Conservation (phyloP, 1,140 invertebrate species). For the Hycleus cichorii region DNA sequence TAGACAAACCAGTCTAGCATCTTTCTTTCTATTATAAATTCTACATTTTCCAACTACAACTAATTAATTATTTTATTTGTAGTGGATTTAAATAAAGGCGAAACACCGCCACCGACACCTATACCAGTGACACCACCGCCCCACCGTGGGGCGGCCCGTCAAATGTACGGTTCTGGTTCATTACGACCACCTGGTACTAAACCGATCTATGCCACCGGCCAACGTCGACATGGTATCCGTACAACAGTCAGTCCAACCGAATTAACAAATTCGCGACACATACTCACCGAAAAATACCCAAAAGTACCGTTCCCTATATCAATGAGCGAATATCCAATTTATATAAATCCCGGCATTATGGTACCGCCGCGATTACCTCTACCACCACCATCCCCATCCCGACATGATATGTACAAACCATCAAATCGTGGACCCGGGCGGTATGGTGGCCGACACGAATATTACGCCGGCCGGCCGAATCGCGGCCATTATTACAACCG, state of each 20-base stretch:
- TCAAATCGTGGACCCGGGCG: conserved; percentile 14
- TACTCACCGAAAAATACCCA: background rate
- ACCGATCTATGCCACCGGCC: conserved; percentile 24
- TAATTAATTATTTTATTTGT: no score
- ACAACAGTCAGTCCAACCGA: conserved; percentile 25
- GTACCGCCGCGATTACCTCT: background rate
- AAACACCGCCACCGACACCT: no score
- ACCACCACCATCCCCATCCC: background rate
- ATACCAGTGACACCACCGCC: conserved; percentile 21
- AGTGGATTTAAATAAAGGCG: no score
- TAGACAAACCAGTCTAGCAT: no score
- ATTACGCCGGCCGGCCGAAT: conserved; percentile 21
- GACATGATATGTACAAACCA: background rate
- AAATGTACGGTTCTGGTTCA: conserved; percentile 51
- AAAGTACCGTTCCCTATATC: conserved; percentile 4
- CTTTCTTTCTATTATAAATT: no score
- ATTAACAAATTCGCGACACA: conserved; percentile 3
- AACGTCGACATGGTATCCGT: conserved; percentile 26
- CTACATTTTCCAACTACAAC: no score
- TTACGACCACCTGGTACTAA: conserved; percentile 40
- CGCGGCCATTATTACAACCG: conserved; percentile 12
- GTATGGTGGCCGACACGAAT: conserved; percentile 22
- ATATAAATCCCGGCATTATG: background rate
- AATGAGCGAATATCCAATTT: background rate
- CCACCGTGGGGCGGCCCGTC: conserved; percentile 49